Base-by-base conservation (phyloP, 2,797 vertebrate species). In the Thripadectes ignobilis region DNA sequence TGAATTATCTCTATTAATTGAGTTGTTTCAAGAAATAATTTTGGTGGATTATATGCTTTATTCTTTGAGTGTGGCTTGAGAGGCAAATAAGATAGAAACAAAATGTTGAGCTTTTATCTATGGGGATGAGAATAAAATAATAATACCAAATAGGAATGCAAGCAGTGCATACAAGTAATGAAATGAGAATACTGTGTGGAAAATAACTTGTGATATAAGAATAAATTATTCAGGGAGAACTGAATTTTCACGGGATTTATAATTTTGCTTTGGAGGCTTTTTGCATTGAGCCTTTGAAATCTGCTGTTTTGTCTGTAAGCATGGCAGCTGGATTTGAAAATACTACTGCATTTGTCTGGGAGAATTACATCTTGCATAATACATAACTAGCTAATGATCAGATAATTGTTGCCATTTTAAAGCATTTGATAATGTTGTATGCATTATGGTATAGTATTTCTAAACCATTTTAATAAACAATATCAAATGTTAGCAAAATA, bases 311-410 rank as follows among this genome's bases (percentile, higher is more conserved):
- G 75, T 96, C 74, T 95, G 73, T 69, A 62, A 91, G 89, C 61
- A 27, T 62, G 68, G 77, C 93, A 96, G 88, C 90, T 95, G 92
- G 73, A 75, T 97, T 91, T 74, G 73, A 74, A 94, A 95, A 94
- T 77, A 85, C 73, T 80, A 4, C 73, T 89, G 92, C 87, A 76
- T 93, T 89, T 86, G 36, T 95, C 81, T 93, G 69, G 55, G 55
- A 78, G 91, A 96, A 96, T 96, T 89, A 41, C 45, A 3, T 96
- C 62, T 75, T 75, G 79, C 91, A 81, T 92, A 81, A 81, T 76
- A 55, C 10, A 57, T 73, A 92, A 58, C 82, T 66, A 91, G 87
- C 63, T 88, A 77, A 65, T 13, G 4, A 73, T 93, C 23, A 54
- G 78, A 45, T 94, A 83, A 94, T 91, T 89, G 76, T 80, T 94